Base-by-base conservation (phyloP, 2,888 invertebrate genomes). In the Hemistola chrysoprasaria region DNA sequence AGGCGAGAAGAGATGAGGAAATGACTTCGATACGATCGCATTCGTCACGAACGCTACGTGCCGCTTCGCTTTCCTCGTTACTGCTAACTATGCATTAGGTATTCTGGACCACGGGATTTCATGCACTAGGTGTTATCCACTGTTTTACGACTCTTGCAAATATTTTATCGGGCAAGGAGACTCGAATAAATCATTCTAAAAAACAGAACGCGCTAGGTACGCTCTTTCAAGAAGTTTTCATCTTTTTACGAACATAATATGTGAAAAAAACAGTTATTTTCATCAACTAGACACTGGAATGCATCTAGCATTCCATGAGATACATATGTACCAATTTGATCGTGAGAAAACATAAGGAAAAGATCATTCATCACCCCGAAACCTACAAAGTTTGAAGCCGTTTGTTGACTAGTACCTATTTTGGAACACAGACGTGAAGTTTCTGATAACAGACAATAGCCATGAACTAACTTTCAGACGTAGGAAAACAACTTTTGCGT, bases 371-470 rank as follows among this genome's bases (percentile, higher is more conserved):
- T 39, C 37, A 32, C 37, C 21, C 32, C 33, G 46, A 43, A 50
- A 52, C 44, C 41, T 49, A 46, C 30, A 45, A 47, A 40, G 40
- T 50, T 50, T 23, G 11, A 40, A 24, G 33, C 39, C 32, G 43
- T 42, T 53, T 39, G 35, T 43, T 49, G 50, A 50, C 49, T 53
- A 59, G 56, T 59, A 66, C n/a, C n/a, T n/a, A n/a, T n/a, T 63
- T 61, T 56, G 55, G 56, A 56, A 36, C 58, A 61, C 52, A 56
- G 63, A 58, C 61, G 56, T 65, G 47, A 66, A 63, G 53, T 65
- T 55, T 52, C 41, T 55, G 55, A 65, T 63, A 65, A 55, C 47
- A 50, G 47, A 58, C 59, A 59, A 64, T 63, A 59, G 52, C 43
- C 11, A 29, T 30, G 34, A 53, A 47, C 45, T 43, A 48, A 51